These are phyloP conservation scores for Microtus californicus DNA, from an alignment of 2,797 vertebrate genomes.

Conservation along the genomic window DNA sequence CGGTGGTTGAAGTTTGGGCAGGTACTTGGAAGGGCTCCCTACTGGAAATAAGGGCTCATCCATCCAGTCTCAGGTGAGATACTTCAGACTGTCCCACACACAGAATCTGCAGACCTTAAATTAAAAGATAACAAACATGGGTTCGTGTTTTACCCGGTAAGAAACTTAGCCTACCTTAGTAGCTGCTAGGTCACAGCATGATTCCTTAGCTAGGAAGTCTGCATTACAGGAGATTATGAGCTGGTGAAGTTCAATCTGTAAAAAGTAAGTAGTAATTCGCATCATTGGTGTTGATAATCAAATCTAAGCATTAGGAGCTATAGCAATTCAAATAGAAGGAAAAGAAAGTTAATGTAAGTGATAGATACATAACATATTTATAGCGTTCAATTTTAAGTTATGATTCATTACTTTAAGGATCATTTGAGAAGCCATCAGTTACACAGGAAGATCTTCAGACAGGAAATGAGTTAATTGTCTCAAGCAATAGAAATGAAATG, in stretches of 20 bases:
- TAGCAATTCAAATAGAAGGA: slow-evolving; percentile 1
- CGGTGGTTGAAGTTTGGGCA: neutral
- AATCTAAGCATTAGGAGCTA: neutral
- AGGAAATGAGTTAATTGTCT: slow-evolving; percentile 45
- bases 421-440: slow-evolving; percentile 5
- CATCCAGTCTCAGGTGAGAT: neutral
- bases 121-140: neutral
- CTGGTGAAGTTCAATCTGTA: slow-evolving; percentile 95
- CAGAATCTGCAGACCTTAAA: neutral
- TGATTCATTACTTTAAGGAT: slow-evolving; percentile 40
- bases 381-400: slow-evolving; percentile 51
- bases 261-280: slow-evolving; percentile 77
- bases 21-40: neutral
- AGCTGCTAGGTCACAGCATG: slow-evolving; percentile 92
- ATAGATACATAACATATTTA: neutral
- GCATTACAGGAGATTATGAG: slow-evolving; percentile 95
- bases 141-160: neutral
- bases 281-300: neutral
- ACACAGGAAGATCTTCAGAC: neutral
- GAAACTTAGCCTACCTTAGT: slow-evolving; percentile 90
- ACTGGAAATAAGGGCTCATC: neutral
- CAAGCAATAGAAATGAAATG: neutral
- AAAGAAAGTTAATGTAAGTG: slow-evolving; percentile 51
- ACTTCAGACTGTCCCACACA: neutral
- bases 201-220: slow-evolving; percentile 91